Evolutionary conservation across 2,113 vertebrate species (phyloP).

Genomic region (Tragulus kanchil): DNA sequence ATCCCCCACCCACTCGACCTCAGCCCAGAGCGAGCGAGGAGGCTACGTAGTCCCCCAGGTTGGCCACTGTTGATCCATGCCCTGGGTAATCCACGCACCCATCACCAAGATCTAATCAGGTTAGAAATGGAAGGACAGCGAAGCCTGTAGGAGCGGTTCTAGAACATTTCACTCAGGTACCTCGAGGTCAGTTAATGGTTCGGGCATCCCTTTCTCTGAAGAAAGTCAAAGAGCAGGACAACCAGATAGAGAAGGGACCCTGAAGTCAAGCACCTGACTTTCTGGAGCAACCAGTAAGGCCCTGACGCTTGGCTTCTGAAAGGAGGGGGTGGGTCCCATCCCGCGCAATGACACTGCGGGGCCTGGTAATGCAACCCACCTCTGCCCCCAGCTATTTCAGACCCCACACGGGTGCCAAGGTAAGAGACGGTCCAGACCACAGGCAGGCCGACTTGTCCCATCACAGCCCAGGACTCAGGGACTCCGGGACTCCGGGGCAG

Average conservation of each 20-base stretch:
- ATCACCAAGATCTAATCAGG: not conserved
- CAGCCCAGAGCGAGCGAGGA: not conserved
- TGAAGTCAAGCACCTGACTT: not conserved
- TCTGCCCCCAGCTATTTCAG: not conserved
- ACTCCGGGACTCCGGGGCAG: constrained; percentile 33
- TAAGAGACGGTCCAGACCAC: not conserved
- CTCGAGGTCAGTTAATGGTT: not conserved
- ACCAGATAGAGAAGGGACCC: not conserved
- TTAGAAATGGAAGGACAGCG: not conserved
- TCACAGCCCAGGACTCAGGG: constrained; percentile 9
- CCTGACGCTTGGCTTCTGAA: not conserved
- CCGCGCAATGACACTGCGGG: not conserved
- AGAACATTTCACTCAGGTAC: not conserved
- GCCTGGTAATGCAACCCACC: not conserved
- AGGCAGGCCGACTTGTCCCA: not conserved
- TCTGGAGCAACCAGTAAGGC: not conserved
- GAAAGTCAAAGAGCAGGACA: not conserved
- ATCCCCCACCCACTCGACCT: not conserved
- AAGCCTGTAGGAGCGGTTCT: not conserved
- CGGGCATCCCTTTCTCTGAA: not conserved
- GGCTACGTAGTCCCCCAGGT: not conserved
- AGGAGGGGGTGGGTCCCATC: not conserved
- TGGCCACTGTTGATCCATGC: not conserved
- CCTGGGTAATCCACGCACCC: not conserved
- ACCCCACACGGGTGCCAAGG: not conserved